phyloP scores from a whole-genome alignment of 2,113 vertebrate genomes.

The Notothenia rossii region DNA sequence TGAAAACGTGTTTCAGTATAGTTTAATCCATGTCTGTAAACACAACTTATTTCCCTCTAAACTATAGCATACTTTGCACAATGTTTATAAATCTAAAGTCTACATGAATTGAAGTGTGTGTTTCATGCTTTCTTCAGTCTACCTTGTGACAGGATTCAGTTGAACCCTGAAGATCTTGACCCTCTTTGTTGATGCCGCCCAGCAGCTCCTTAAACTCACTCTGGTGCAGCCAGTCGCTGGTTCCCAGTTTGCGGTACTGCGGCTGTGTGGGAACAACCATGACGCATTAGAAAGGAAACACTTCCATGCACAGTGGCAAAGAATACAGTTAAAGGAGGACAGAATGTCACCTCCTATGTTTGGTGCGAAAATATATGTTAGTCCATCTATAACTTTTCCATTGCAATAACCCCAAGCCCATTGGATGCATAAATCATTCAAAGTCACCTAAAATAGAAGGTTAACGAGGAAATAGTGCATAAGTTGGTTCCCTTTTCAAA shows the following conservation, averaged over 20 bases:
- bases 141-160: conserved; percentile 62
- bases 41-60: background rate
- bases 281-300: background rate
- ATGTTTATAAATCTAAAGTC: background rate
- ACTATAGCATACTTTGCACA: background rate
- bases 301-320: background rate
- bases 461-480: too few species aligned
- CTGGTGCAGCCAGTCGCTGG: conserved; percentile 84
- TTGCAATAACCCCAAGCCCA: too few species aligned
- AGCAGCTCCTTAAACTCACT: conserved; percentile 80
- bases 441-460: too few species aligned
- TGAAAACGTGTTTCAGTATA: background rate
- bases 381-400: too few species aligned
- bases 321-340: background rate
- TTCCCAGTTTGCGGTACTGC: conserved; percentile 86
- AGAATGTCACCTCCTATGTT: too few species aligned
- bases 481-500: too few species aligned
- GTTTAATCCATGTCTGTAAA: background rate
- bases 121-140: background rate
- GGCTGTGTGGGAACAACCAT: conserved; percentile 34
- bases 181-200: conserved; percentile 49
- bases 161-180: conserved; percentile 67
- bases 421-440: too few species aligned
- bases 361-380: too few species aligned
- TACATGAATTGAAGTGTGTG: background rate